phyloP scores from a whole-genome alignment of 2,113 vertebrate genomes.

The Oenanthe oenanthe region DNA sequence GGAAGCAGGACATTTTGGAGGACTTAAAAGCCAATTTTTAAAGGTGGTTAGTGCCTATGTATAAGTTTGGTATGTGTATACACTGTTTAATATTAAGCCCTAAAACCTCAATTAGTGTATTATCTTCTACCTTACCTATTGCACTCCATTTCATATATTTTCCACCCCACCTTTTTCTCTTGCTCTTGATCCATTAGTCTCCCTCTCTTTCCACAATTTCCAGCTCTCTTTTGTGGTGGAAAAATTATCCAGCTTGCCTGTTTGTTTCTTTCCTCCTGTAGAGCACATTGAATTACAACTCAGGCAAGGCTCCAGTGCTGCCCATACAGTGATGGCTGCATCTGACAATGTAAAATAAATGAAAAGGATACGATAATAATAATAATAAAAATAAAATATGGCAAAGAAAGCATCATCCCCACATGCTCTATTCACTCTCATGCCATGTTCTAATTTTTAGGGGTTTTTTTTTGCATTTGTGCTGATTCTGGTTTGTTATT shows the following conservation, averaged over 20 bases:
- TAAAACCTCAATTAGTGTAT: not conserved
- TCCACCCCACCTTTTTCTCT: not conserved
- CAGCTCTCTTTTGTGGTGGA: not conserved
- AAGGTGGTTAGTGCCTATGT: not conserved
- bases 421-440: not conserved
- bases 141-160: not conserved
- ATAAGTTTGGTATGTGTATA: not conserved
- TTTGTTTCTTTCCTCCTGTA: not conserved
- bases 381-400: not conserved
- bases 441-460: rapidly evolving
- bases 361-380: not conserved
- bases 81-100: not conserved
- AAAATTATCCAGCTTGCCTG: not conserved
- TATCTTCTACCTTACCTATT: not conserved
- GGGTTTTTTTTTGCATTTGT: not conserved
- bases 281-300: not conserved
- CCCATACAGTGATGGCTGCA: not conserved
- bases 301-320: not conserved
- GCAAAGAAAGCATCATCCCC: not conserved
- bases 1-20: not conserved
- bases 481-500: not conserved
- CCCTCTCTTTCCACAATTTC: not conserved
- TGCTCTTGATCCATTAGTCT: not conserved
- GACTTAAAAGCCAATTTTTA: not conserved
- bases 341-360: not conserved